Conservation (phyloP, 2,113 vertebrate species). For the Genyomyrus donnyi region DNA sequence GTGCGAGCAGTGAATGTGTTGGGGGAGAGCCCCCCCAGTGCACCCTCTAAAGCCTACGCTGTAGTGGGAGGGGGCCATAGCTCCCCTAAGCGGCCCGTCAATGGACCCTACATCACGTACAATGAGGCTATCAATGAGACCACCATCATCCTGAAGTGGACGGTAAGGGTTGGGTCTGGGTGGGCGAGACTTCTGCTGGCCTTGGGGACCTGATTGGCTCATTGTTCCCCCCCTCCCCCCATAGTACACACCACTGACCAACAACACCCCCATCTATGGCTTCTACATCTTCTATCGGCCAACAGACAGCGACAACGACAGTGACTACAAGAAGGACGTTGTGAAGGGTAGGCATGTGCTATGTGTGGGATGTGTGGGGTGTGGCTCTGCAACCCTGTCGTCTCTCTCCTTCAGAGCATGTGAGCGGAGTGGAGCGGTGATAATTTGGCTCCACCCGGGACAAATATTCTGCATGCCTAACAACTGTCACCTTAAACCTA, state of each 20-base stretch:
- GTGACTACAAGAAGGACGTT: constrained; percentile 92
- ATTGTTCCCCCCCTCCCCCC: constrained; percentile 21
- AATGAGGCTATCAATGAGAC: constrained; percentile 93
- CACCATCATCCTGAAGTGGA: constrained; percentile 95
- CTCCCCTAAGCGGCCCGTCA: constrained; percentile 74
- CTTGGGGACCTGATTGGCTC: background rate
- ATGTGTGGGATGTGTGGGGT: background rate
- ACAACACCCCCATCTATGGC: constrained; percentile 96
- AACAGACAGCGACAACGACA: constrained; percentile 96
- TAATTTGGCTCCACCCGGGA: too few species aligned
- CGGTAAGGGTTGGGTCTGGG: constrained; percentile 59
- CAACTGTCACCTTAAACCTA: too few species aligned
- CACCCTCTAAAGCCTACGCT: constrained; percentile 78
- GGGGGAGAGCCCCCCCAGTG: constrained; percentile 86
- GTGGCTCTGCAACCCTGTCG: background rate
- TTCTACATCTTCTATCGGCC: constrained; percentile 97
- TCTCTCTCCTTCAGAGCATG: too few species aligned
- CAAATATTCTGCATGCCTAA: too few species aligned
- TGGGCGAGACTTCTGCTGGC: background rate
- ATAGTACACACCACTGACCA: constrained; percentile 86
- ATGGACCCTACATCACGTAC: constrained; percentile 94
- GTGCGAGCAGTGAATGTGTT: constrained; percentile 89
- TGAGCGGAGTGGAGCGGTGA: too few species aligned
- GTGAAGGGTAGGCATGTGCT: constrained; percentile 73
- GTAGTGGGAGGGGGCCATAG: constrained; percentile 77